These are phyloP conservation scores for Dendrolimus kikuchii DNA, from an alignment of 1,140 invertebrate species.

Conservation along the genomic window DNA sequence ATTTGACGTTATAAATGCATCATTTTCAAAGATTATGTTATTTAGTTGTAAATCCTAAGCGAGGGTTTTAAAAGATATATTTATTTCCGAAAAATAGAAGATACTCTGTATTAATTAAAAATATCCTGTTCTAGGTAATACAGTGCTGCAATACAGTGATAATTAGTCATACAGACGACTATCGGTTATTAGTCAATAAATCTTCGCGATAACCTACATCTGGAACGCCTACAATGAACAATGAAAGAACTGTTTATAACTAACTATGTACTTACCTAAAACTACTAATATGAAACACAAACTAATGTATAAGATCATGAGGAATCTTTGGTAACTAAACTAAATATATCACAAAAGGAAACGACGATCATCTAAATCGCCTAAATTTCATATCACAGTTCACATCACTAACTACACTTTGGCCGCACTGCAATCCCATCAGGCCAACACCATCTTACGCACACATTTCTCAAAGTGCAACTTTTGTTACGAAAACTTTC, in stretches of 20 bases:
- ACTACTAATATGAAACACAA: slow-evolving; percentile 71
- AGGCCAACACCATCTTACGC: slow-evolving; percentile 56
- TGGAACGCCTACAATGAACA: background rate
- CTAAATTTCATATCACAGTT: slow-evolving; percentile 62
- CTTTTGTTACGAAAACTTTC: slow-evolving; percentile 47
- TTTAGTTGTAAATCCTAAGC: too few species aligned
- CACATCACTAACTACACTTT: slow-evolving; percentile 63
- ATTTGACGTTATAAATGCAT: too few species aligned
- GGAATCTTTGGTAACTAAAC: slow-evolving; percentile 71
- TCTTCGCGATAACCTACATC: slow-evolving; percentile 7
- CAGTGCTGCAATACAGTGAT: too few species aligned
- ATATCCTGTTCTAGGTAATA: too few species aligned
- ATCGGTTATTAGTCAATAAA: slow-evolving; percentile 5
- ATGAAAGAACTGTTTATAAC: slow-evolving; percentile 7
- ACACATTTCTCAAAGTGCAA: slow-evolving; percentile 23
- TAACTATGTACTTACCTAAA: slow-evolving; percentile 50
- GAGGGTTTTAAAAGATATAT: too few species aligned
- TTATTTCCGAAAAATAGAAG: too few species aligned
- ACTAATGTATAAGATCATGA: slow-evolving; percentile 71
- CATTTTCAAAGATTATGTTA: too few species aligned
- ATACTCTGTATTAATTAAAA: too few species aligned
- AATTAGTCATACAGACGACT: too few species aligned
- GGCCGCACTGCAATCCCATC: slow-evolving; percentile 65
- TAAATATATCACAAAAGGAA: slow-evolving; percentile 61
- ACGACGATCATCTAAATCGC: slow-evolving; percentile 65